These are phyloP conservation scores for Cataglyphis albicans DNA, from an alignment of 2,888 invertebrate species.

Conservation along the genomic window DNA sequence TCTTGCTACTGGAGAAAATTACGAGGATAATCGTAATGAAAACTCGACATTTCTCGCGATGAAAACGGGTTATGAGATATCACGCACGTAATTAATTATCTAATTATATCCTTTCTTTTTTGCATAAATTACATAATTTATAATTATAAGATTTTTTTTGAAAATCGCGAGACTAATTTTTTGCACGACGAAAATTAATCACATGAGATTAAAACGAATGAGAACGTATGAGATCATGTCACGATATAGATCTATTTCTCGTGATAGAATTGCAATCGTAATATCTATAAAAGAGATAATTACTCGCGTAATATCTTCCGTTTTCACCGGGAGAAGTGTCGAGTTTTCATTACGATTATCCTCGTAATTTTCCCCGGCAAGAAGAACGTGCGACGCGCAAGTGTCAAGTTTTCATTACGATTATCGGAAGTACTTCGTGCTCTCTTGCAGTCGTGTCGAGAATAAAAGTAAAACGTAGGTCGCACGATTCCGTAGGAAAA, in stretches of 20 bases:
- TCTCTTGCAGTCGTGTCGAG: slow-evolving; percentile 13
- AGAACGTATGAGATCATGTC: not conserved
- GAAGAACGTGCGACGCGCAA: slow-evolving; percentile 6
- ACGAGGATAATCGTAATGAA: slow-evolving; percentile 40
- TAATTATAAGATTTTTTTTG: not conserved
- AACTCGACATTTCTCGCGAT: slow-evolving; percentile 30
- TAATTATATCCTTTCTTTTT: not conserved
- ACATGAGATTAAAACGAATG: not conserved
- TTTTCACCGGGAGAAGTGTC: slow-evolving; percentile 3
- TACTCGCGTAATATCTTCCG: slow-evolving; percentile 23
- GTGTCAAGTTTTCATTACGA: slow-evolving; percentile 54
- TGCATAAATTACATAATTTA: not conserved
- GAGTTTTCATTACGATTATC: slow-evolving; percentile 47
- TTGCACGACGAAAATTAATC: slow-evolving; percentile 25
- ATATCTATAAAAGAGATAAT: slow-evolving; percentile 30
- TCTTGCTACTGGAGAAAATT: slow-evolving; percentile 30
- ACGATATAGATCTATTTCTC: slow-evolving; percentile 22
- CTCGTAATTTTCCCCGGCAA: slow-evolving; percentile 24
- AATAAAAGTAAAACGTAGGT: slow-evolving; percentile 51
- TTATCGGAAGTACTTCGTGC: slow-evolving; percentile 48
- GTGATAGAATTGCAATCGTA: slow-evolving; percentile 20
- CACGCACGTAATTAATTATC: slow-evolving; percentile 20
- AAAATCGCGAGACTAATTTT: not conserved
- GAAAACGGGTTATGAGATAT: slow-evolving; percentile 1
- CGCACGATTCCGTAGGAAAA: slow-evolving; percentile 46